Evolutionary conservation across 2,113 vertebrate species (phyloP), one percentile per base, ranked within the genome.

Genomic region (Microcebus jonahi): DNA sequence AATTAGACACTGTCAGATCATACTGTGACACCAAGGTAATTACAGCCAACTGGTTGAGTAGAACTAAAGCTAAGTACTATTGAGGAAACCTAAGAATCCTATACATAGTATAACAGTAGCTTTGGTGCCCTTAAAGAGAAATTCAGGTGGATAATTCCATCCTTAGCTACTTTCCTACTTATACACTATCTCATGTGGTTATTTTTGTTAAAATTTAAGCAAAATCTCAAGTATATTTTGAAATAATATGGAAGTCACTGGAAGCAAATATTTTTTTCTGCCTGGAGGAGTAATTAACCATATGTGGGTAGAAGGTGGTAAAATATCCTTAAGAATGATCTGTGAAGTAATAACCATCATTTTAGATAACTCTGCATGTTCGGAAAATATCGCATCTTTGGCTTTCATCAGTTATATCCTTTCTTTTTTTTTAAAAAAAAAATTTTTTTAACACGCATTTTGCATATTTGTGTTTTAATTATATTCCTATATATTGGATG

Each of bases 151-250:
- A 29, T 63, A 27, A 79, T 68, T 55, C 31, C 75, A 13, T 80
- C 17, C n/a, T 63, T 42, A n/a, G 42, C 13, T 34, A 45, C 20
- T 77, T 70, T 92, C 36, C 61, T 63, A 20, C 8, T 71, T 50
- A 17, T 34, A 14, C 36, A 55, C n/a, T 63, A 71, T 36, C 15
- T 18, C 23, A n/a, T 20, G 39, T 15, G 29, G 27, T 70, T 36
- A 81, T 71, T 93, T 95, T 59, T 81, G 6, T 34, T 13, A 88
- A 71, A 89, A 83, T 23, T 71, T 73, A 84, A 84, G 31, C 20
- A 80, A 87, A 81, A 82, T 36, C 80, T 63, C 48, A 53, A 83
- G 59, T 57, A 50, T 39, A 85, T 65, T 95, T 92, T 91, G 70
- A 29, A 79, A 70, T 61, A 92, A 84, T 27, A 61, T 11, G 27